A percentile compares a stretch with the other conserved stretches of the same genome.
phyloP scores from a whole-genome alignment of 2,797 vertebrate genomes.

The Rhinoraja longicauda region DNA sequence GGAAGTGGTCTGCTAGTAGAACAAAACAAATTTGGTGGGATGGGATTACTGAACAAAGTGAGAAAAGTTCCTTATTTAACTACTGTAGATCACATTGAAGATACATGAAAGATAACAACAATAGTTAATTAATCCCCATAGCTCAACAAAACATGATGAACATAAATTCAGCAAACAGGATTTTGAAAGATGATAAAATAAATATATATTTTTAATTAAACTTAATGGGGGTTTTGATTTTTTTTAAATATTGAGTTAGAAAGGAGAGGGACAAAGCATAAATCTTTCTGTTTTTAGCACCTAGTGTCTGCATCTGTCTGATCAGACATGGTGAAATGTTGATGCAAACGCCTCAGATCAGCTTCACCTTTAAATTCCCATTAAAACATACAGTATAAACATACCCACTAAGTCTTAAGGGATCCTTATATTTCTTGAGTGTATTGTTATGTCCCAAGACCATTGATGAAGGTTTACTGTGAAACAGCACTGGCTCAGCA shows the following conservation, averaged over 20 bases:
- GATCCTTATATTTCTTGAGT: too few species aligned
- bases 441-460: too few species aligned
- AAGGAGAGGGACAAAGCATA: neutral
- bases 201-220: neutral
- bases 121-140: neutral
- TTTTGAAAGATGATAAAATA: neutral
- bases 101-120: neutral
- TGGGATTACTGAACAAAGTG: neutral
- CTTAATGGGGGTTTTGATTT: neutral
- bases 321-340: neutral
- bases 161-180: neutral
- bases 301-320: neutral
- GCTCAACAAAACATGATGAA: neutral
- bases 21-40: neutral
- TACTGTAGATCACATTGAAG: neutral
- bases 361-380: neutral
- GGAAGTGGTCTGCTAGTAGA: neutral
- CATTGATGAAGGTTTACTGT: too few species aligned
- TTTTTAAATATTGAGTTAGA: neutral
- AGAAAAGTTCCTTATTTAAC: neutral
- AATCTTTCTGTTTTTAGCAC: neutral
- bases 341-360: neutral
- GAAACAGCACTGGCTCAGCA: too few species aligned
- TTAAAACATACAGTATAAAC: neutral
- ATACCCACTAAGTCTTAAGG: too few species aligned